Percentiles rank a stretch among this genome's conserved stretches.
Conservation (phyloP, 92 coral and sea anemone genomes). For the Metridium senile region DNA sequence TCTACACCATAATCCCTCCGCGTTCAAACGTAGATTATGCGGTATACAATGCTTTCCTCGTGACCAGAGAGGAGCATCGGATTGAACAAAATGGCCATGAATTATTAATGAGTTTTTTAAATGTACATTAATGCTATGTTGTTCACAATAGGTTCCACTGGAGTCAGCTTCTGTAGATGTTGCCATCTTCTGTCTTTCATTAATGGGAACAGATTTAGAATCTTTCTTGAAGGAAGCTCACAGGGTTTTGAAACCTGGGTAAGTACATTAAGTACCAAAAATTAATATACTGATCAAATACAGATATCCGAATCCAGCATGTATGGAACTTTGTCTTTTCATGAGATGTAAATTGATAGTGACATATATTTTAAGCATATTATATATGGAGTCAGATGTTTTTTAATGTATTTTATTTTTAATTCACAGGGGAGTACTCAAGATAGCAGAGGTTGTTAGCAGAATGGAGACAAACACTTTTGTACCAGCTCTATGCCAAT, state of each 20-base stretch:
- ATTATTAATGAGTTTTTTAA: no score
- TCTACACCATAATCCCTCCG: no score
- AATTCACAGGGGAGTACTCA: slow-evolving; percentile 74
- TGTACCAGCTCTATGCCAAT: slow-evolving; percentile 53
- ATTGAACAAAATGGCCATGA: no score
- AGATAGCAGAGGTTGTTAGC: slow-evolving; percentile 94
- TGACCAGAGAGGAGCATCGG: no score
- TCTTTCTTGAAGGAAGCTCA: slow-evolving; percentile 82
- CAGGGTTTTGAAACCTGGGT: slow-evolving; percentile 86
- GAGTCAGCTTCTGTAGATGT: slow-evolving; percentile 73
- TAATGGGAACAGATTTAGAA: slow-evolving; percentile 93
- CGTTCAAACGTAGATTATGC: no score
- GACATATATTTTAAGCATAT: no score
- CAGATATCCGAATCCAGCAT: no score
- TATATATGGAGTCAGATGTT: neutral
- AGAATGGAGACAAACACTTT: slow-evolving; percentile 77
- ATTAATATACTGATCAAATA: neutral
- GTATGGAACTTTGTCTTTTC: neutral
- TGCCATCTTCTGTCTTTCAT: slow-evolving; percentile 87
- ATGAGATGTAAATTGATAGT: no score
- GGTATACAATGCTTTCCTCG: no score
- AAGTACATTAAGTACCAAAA: neutral
- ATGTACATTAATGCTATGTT: no score
- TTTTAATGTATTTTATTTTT: neutral
- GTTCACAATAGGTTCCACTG: slow-evolving; percentile 85